Evolutionary conservation across 2,797 vertebrate genomes (phyloP).

Genomic region (Notamacropus eugenii): DNA sequence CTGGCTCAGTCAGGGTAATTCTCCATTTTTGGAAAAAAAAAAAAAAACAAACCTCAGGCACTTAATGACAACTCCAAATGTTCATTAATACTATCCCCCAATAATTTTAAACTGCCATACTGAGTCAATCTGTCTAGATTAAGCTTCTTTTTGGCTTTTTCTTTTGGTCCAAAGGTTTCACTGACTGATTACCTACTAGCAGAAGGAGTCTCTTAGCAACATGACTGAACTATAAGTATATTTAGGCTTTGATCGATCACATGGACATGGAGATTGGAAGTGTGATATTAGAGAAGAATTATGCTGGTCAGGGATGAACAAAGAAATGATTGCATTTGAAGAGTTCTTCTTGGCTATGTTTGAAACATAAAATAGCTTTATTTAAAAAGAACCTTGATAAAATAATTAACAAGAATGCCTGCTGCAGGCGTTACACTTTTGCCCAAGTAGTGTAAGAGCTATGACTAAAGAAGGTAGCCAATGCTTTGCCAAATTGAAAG

Average conservation of each 20-base stretch:
- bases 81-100: constrained; percentile 33
- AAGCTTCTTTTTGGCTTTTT: constrained; percentile 47
- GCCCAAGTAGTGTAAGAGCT: not conserved
- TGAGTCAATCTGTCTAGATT: not conserved
- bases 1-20: not conserved
- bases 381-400: not conserved
- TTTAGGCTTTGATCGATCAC: constrained; percentile 3
- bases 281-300: constrained; percentile 15
- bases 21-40: not conserved
- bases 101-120: constrained; percentile 22
- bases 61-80: constrained; percentile 4
- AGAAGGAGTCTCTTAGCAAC: not conserved
- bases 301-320: not conserved
- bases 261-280: not conserved
- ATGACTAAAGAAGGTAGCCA: not conserved
- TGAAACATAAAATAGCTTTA: not conserved
- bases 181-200: constrained; percentile 42
- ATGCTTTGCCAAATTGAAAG: not conserved
- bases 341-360: not conserved
- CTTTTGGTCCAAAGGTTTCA: constrained; percentile 40
- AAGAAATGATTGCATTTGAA: constrained; percentile 4
- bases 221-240: constrained; percentile 8
- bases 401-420: not conserved
- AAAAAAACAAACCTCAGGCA: not conserved
- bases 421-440: not conserved